A percentile compares a stretch with the other conserved stretches of the same genome.
Conservation (phyloP, 2,113 vertebrate species). For the Pituophis catenifer region DNA sequence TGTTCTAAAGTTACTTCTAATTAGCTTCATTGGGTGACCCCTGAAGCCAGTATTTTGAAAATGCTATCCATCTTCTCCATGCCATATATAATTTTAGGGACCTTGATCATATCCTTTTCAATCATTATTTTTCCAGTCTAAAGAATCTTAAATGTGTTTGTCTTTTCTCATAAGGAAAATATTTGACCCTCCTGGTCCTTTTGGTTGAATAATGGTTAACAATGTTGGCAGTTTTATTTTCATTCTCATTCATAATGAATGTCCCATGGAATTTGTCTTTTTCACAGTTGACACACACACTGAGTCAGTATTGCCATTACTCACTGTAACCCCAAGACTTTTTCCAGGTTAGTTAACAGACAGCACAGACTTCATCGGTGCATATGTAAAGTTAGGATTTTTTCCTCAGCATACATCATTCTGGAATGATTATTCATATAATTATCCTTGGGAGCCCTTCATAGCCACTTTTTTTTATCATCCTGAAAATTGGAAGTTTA, state of each 20-base stretch:
- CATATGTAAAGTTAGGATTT: background rate
- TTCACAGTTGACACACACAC: background rate
- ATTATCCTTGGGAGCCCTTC: background rate
- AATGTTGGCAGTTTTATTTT: background rate
- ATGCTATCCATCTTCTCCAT: background rate
- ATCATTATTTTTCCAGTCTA: background rate
- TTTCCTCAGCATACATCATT: background rate
- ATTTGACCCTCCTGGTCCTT: background rate
- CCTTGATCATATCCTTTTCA: background rate
- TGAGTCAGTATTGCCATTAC: background rate
- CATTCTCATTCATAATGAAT: background rate
- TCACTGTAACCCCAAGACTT: background rate
- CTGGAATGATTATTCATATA: background rate
- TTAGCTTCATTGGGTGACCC: background rate
- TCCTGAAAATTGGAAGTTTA: background rate
- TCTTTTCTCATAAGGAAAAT: background rate
- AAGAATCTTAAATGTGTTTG: background rate
- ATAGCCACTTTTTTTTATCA: background rate
- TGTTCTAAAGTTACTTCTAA: background rate
- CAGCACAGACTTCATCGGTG: background rate
- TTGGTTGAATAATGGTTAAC: background rate
- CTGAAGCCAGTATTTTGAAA: background rate
- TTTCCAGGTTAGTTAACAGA: background rate
- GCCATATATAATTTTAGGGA: background rate
- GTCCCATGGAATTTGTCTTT: background rate